Evolutionary conservation across 1,140 invertebrate genomes (phyloP).

Genomic region (Drosophila varians): DNA sequence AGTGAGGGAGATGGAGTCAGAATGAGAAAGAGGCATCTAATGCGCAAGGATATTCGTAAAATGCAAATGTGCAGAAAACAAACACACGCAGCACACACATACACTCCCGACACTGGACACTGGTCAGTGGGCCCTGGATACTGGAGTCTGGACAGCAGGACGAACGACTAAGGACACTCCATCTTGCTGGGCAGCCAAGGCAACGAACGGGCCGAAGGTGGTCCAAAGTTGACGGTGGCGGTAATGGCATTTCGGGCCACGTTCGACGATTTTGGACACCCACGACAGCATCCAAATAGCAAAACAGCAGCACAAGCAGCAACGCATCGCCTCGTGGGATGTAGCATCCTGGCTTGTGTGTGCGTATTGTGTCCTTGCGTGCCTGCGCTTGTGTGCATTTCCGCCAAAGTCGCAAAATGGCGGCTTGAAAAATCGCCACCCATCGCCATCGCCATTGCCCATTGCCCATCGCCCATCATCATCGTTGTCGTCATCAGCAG

Average conservation of each 20-base stretch:
- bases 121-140: not conserved
- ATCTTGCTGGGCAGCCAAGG: slow-evolving; percentile 46
- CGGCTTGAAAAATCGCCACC: slow-evolving; percentile 69
- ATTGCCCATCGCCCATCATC: slow-evolving; percentile 18
- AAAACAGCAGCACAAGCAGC: slow-evolving; percentile 31
- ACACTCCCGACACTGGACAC: slow-evolving; percentile 12
- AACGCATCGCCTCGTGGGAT: slow-evolving; percentile 22
- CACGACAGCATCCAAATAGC: slow-evolving; percentile 39
- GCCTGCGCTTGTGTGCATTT: slow-evolving; percentile 48
- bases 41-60: slow-evolving; percentile 83
- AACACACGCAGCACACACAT: slow-evolving; percentile 43
- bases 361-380: slow-evolving; percentile 11
- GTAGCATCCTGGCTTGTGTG: not conserved
- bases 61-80: slow-evolving; percentile 82
- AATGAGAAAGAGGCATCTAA: slow-evolving; percentile 64
- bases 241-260: slow-evolving; percentile 79
- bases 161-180: slow-evolving; percentile 28
- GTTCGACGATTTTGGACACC: slow-evolving; percentile 77
- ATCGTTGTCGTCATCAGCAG: slow-evolving; percentile 10
- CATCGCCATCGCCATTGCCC: slow-evolving; percentile 10
- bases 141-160: slow-evolving; percentile 14
- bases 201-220: slow-evolving; percentile 32
- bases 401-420: slow-evolving; percentile 80
- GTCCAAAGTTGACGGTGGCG: slow-evolving; percentile 72
- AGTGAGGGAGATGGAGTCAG: slow-evolving; percentile 1